Evolutionary conservation across 2,797 vertebrate genomes (phyloP), one percentile per base, ranked within the genome.

Genomic region (Streptopelia turtur): DNA sequence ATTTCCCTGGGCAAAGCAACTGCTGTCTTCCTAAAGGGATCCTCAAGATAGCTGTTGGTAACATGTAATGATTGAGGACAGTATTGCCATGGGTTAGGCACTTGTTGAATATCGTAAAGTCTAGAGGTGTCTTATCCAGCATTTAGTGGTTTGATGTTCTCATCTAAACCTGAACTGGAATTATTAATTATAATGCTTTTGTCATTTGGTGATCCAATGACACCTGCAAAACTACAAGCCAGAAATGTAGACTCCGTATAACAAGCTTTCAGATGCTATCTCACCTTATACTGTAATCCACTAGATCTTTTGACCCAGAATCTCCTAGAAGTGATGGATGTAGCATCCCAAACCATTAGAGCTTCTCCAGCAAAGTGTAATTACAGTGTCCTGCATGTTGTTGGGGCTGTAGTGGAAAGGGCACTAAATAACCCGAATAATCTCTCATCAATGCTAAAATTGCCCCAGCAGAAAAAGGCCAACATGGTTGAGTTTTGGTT

Each of bases 1-100:
- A 96, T 96, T 93, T 96, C 87, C 68, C 78, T 85, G 77, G 50
- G 91, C 91, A 94, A 96, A 95, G 78, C 93, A 95, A 94, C 83
- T 92, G 75, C 90, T 91, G 22, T 96, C 87, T 95, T 95, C 88
- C 83, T 84, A 89, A 93, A 90, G 10, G 28, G 83, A 78, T 95
- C 81, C 80, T 91, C 5, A 0, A 65, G 69, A 83, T 66, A 87
- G 57, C 63, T 93, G 53, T 59, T 13, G 4, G 75, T 45, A 76
- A 59, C 81, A 77, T 41, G 23, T 71, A 57, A 91, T 82, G 83
- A 78, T 16, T 78, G 37, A 35, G 52, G 69, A 37, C 33, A 57
- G 39, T 33, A 89, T 11, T 27, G 59, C 55, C 52, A 86, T 17
- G n/a, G 78, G n/a, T 74, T 69, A 93, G 60, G 35, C 28, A 41